Conservation (phyloP, 2,113 vertebrate species). For the Chaetodon auriga region DNA sequence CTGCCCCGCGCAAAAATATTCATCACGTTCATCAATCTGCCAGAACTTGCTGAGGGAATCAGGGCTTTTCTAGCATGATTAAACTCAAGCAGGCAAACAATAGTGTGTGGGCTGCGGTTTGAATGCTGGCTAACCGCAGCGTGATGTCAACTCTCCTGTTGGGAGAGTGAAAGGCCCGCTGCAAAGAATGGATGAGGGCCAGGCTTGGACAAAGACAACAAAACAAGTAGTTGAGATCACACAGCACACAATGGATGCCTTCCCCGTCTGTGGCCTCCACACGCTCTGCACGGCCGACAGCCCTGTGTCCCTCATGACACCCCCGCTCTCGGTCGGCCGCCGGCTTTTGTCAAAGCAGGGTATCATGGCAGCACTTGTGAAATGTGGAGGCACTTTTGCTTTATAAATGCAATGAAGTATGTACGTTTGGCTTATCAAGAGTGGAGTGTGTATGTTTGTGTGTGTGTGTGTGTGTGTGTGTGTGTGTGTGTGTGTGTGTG, state of each 20-base stretch:
- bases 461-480: background rate
- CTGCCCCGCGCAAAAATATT: background rate
- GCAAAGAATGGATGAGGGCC: slow-evolving; percentile 55
- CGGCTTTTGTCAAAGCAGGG: slow-evolving; percentile 17
- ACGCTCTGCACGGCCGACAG: slow-evolving; percentile 60
- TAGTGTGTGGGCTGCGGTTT: slow-evolving; percentile 31
- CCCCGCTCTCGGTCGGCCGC: slow-evolving; percentile 17
- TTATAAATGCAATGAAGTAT: slow-evolving; percentile 9
- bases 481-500: background rate
- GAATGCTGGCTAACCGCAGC: slow-evolving; percentile 30
- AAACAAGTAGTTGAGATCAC: slow-evolving; percentile 73
- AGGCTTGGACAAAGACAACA: slow-evolving; percentile 58
- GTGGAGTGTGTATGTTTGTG: background rate
- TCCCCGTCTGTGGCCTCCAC: slow-evolving; percentile 33
- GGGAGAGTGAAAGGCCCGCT: slow-evolving; percentile 41
- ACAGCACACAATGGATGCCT: slow-evolving; percentile 64
- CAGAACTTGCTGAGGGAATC: slow-evolving; percentile 26
- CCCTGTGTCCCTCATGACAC: slow-evolving; percentile 8
- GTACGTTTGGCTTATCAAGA: background rate
- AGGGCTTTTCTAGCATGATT: slow-evolving; percentile 8
- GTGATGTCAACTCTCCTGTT: slow-evolving; percentile 46
- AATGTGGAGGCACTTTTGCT: slow-evolving; percentile 27
- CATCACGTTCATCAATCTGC: slow-evolving; percentile 17
- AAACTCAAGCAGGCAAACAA: slow-evolving; percentile 42
- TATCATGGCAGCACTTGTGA: slow-evolving; percentile 15